These are phyloP conservation scores for Ectemnius cavifrons DNA, from an alignment of 2,888 invertebrate genomes.

Conservation along the genomic window DNA sequence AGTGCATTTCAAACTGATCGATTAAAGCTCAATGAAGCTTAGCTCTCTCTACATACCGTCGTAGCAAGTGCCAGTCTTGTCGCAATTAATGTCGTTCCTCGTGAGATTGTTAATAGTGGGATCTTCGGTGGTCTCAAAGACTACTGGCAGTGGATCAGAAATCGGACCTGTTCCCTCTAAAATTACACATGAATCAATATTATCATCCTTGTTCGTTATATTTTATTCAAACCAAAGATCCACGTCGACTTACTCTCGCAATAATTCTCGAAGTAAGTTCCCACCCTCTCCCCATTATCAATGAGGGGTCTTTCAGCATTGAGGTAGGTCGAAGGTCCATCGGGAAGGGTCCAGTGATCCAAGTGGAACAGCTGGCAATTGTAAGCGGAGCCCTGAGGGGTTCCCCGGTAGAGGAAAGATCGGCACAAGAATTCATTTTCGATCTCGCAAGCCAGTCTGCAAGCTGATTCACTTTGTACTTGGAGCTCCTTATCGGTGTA, in stretches of 20 bases:
- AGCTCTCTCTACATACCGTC: conserved; percentile 84
- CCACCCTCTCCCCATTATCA: conserved; percentile 93
- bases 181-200: conserved; percentile 55
- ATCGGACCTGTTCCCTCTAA: conserved; percentile 75
- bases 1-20: background rate
- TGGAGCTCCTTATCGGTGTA: conserved; percentile 96
- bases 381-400: conserved; percentile 86
- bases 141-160: conserved; percentile 84
- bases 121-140: conserved; percentile 89
- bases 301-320: conserved; percentile 94
- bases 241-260: conserved; percentile 87
- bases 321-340: conserved; percentile 94
- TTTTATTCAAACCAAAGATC: too few species aligned
- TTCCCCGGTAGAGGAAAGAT: conserved; percentile 86
- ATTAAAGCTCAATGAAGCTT: background rate
- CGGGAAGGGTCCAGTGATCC: conserved; percentile 94
- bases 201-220: background rate
- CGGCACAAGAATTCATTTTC: conserved; percentile 96
- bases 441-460: conserved; percentile 93
- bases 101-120: conserved; percentile 86
- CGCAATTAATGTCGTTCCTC: conserved; percentile 88
- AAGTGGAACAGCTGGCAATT: conserved; percentile 95
- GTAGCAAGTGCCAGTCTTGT: conserved; percentile 96
- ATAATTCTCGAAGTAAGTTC: conserved; percentile 93
- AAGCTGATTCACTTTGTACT: conserved; percentile 93